Base-by-base conservation (phyloP, 2,797 vertebrate genomes). In the Enteromius radiatus region DNA sequence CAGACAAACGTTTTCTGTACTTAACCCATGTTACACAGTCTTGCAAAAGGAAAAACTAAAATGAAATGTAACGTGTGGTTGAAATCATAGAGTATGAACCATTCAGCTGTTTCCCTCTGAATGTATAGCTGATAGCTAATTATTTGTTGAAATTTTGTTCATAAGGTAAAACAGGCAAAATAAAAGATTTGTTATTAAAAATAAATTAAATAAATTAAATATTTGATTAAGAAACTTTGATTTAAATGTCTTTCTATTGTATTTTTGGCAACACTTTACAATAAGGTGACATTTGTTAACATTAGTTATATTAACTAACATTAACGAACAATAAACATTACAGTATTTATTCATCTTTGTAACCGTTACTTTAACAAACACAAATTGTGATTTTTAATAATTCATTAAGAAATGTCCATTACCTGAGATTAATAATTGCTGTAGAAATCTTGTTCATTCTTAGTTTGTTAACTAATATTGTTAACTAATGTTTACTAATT, bases 1-100 rank as follows among this genome's bases (percentile, higher is more conserved):
- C 65, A 28, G 21, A 70, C 69, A 92, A 84, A 94, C 92, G 93
- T 91, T 91, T 93, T 93, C 93, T 94, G 92, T 91, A 23, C 87
- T 81, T 89, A 89, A 92, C 89, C 81, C 74, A 84, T 91, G 88
- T 90, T 87, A 84, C 87, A 87, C 88, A 89, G 91, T 83, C 87
- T 86, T 86, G 80, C 80, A 56, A 64, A 76, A 70, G 74, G 45
- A 73, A 52, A n/a, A 63, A 41, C 26, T 41, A n/a, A 45, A 73
- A 75, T 36, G 5, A 71, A 38, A 65, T 14, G 23, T 65, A 49
- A 65, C 43, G 11, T 23, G 52, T 65, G 31, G 47, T 12, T 71
- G 68, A 70, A 14, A 70, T 54, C 6, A 4, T 26, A 52, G 56
- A 2, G 38, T 69, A 54, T 21, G 47, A 45, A 74, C 26, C 26